These are phyloP conservation scores for Hylaeus volcanicus DNA, from an alignment of 1,140 invertebrate species.

Conservation along the genomic window DNA sequence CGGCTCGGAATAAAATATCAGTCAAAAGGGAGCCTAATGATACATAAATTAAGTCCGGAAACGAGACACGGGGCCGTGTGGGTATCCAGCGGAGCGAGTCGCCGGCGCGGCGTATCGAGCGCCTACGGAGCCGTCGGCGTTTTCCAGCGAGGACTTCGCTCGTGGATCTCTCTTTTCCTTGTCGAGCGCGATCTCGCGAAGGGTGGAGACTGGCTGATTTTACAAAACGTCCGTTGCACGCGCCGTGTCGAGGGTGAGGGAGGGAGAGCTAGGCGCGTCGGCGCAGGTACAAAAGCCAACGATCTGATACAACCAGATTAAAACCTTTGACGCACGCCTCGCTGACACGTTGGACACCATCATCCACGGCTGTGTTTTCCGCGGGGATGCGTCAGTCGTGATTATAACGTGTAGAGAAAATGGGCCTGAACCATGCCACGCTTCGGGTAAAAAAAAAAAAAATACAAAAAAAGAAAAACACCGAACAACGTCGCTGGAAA, in stretches of 20 bases:
- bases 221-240: constrained; percentile 47
- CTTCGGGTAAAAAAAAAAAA: too few relatives aligned
- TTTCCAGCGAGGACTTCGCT: background rate
- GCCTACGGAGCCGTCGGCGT: background rate
- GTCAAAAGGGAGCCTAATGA: constrained; percentile 16
- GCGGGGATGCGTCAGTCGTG: constrained; percentile 25
- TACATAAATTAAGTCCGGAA: constrained; percentile 25
- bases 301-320: constrained; percentile 57
- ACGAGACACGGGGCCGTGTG: background rate
- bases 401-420: constrained; percentile 37
- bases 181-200: constrained; percentile 30
- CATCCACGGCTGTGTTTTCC: constrained; percentile 19
- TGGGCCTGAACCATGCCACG: background rate
- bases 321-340: constrained; percentile 58
- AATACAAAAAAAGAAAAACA: background rate
- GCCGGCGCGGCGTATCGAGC: background rate
- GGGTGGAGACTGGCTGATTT: constrained; percentile 28
- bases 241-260: background rate
- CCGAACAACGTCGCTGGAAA: background rate
- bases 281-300: constrained; percentile 46
- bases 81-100: background rate
- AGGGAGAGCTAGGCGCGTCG: constrained; percentile 22
- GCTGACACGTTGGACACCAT: constrained; percentile 51
- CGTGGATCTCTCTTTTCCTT: background rate
- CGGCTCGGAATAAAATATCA: constrained; percentile 2